Base-by-base conservation (phyloP, 2,888 invertebrate species). In the Meta bourneti region DNA sequence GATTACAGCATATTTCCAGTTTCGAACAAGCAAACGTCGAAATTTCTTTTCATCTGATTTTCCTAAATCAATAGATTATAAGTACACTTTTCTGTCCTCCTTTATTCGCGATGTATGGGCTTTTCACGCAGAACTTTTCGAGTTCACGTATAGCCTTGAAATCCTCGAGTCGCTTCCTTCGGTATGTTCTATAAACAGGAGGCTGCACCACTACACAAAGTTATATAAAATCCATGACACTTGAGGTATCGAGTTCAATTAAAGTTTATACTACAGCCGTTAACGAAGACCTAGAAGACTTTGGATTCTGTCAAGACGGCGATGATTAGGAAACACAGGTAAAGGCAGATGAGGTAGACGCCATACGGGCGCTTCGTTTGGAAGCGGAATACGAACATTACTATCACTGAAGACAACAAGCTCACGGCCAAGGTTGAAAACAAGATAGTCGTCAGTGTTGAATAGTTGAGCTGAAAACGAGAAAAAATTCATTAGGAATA, bases 231-330 rank as follows among this genome's bases (percentile, higher is more conserved):
- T 49, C 51, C 71, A 48, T 8, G 8, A 20, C 70, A 51, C 11
- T 51, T 34, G 7, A n/a, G 51, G 49, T n/a, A 9, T 70, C 19
- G 19, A 11, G 16, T 16, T 69, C 11, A 69, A 69, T 13, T 69
- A 11, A 1, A 69, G 69, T 69, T 16, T 69, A 13, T 69, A 69
- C 13, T 69, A 69, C 1, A 16, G 11, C 69, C 11, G 16, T 11
- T 69, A 1, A 69, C 11, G 16, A 16, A 11, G 1, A 52, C 34
- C 81, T 74, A 88, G 61, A 88, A 88, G 20, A 88, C 69, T 48
- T 81, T 81, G n/a, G 95, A 94, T 94, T 96, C 96, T 77, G 95
- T 95, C 19, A 96, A 94, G 8, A 96, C 93, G 7, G 95, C 95
- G n/a, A 95, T 94, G 0, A 95, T 89, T 16, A 96, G 94, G 93